Evolutionary conservation across 2,797 vertebrate genomes (phyloP), one percentile per base, ranked within the genome.

Genomic region (Tokudaia muenninki): DNA sequence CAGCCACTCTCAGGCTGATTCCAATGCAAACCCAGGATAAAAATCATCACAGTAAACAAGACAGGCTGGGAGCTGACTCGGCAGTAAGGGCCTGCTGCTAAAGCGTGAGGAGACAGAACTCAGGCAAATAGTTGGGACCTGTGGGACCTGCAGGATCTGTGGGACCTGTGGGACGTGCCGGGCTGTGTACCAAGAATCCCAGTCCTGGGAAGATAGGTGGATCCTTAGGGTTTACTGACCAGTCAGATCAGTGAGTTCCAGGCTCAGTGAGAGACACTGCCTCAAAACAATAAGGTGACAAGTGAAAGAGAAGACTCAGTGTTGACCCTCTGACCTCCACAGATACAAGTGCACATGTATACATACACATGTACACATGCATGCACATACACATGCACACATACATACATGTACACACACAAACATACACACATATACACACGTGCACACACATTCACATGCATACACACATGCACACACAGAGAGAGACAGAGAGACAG

Each of bases 351-450:
- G 29, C 0, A 9, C 59, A 63, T 10, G 10, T 57, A 21, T 17
- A 63, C 24, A 82, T 2, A 59, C 1, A 63, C 2, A 22, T 5
- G 16, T 6, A 29, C 26, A 34, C 50, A 80, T 17, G 21, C 8
- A 19, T 1, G 1, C 7, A 70, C 34, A n/a, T 16, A n/a, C 16
- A 9, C 6, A 4, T 5, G 6, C 5, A 63, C 29, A 11, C 8
- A 26, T 8, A 4, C 9, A 81, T 1, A 4, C 79, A 26, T n/a
- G 55, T 52, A 52, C 19, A 34, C 0, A n/a, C 0, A 24, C 21
- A 59, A 2, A 61, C 2, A 61, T 8, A 22, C 22, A 61, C 59
- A 61, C 7, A 9, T 5, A 59, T 21, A 19, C 22, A 61, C 22
- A 26, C 0, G 26, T 9, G 10, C 59, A 61, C 7, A 24, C 21